Percentiles rank a stretch among this genome's conserved stretches.
phyloP scores from a whole-genome alignment of 1,140 invertebrate genomes.

The Dinothrombium tinctorium region DNA sequence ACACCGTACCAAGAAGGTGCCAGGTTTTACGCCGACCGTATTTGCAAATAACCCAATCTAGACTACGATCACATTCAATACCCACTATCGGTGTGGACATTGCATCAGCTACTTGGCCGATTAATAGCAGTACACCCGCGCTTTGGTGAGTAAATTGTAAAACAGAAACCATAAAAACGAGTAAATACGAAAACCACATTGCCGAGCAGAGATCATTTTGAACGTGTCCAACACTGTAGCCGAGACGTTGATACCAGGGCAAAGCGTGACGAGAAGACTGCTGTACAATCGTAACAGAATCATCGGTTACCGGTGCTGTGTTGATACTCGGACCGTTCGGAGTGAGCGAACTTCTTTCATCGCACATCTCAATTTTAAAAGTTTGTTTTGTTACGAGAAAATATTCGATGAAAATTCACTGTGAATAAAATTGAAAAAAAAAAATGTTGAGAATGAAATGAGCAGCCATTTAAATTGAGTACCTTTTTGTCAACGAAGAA shows the following conservation, averaged over 20 bases:
- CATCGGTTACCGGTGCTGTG: no score
- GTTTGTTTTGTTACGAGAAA: no score
- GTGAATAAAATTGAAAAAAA: no score
- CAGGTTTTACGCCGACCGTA: conserved; percentile 71
- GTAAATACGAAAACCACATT: conserved; percentile 92
- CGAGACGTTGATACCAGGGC: conserved; percentile 18
- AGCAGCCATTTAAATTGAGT: no score
- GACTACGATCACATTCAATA: conserved; percentile 49
- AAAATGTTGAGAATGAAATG: no score
- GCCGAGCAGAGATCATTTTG: conserved; percentile 78
- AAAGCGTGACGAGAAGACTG: no score
- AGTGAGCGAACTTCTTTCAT: no score
- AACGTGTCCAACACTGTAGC: conserved; percentile 58
- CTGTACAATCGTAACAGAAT: no score
- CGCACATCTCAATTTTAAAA: no score
- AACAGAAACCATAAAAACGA: conserved; percentile 39
- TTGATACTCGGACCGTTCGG: no score
- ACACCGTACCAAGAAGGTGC: conserved; percentile 67
- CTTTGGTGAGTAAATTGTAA: conserved; percentile 38
- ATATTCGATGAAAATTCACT: no score
- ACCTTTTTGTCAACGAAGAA: no score
- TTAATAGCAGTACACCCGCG: conserved; percentile 50
- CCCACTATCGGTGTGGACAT: conserved; percentile 70
- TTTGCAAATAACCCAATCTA: conserved; percentile 23
- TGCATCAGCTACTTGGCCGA: conserved; percentile 73